Conservation (phyloP, 2,797 vertebrate species). For the Loris lydekkerianus region DNA sequence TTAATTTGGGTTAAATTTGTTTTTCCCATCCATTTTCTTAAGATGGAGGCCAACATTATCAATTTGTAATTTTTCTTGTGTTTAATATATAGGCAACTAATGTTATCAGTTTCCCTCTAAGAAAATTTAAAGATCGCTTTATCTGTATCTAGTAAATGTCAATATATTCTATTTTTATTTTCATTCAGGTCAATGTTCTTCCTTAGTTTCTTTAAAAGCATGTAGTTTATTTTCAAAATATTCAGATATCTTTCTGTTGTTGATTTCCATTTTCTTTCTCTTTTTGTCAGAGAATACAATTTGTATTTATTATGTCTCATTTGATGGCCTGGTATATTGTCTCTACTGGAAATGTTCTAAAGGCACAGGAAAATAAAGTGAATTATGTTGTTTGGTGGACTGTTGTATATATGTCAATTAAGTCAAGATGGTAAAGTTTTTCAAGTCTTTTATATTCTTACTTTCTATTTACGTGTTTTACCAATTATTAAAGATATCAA, state of each 20-base stretch:
- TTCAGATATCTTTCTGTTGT: neutral
- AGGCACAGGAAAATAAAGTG: neutral
- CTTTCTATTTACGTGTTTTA: neutral
- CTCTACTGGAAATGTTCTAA: neutral
- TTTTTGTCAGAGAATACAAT: slow-evolving; percentile 1
- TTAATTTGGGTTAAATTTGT: neutral
- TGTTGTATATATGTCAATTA: neutral
- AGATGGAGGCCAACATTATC: neutral
- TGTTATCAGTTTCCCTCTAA: neutral
- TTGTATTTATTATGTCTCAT: neutral
- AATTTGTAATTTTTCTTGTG: neutral
- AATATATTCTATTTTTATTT: neutral
- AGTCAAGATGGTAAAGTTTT: neutral
- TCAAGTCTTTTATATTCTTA: neutral
- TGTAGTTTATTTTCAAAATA: slow-evolving; percentile 32
- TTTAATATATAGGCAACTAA: neutral
- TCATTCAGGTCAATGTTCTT: neutral
- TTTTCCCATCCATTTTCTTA: neutral
- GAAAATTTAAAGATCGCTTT: neutral
- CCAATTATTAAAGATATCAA: neutral
- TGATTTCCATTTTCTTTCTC: slow-evolving; percentile 19
- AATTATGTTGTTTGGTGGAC: neutral
- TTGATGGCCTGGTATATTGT: neutral
- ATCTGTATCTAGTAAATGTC: slow-evolving; percentile 42
- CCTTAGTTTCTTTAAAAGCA: slow-evolving; percentile 12